Conservation (phyloP, 1,140 invertebrate genomes). For the Drosophila aff. region DNA sequence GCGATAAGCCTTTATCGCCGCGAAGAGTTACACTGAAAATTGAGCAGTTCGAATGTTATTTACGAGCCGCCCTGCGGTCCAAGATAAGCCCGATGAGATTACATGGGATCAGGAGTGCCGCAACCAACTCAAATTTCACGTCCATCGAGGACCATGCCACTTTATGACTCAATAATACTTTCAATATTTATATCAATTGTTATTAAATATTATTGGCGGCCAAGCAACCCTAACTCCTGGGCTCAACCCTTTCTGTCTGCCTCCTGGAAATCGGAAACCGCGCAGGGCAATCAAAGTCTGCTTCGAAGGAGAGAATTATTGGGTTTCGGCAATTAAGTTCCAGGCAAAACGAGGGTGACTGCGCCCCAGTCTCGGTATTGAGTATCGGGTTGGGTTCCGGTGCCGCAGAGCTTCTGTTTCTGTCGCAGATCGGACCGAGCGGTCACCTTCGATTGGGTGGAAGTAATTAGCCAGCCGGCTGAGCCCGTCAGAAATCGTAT, state of each 20-base stretch:
- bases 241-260: constrained; percentile 38
- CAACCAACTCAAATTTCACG: constrained; percentile 28
- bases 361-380: constrained; percentile 35
- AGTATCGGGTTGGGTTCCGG: constrained; percentile 63
- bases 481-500: constrained; percentile 62
- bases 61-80: constrained; percentile 30
- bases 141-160: constrained; percentile 16
- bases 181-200: constrained; percentile 81
- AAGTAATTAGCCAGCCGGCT: constrained; percentile 61
- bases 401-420: constrained; percentile 25
- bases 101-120: constrained; percentile 31
- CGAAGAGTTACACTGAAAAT: constrained; percentile 29
- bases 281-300: constrained; percentile 62
- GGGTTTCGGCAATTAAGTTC: constrained; percentile 64
- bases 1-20: constrained; percentile 45
- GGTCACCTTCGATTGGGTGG: constrained; percentile 49
- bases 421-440: constrained; percentile 27
- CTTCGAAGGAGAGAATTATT: constrained; percentile 61
- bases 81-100: constrained; percentile 48
- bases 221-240: constrained; percentile 41
- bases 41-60: constrained; percentile 52
- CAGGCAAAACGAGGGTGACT: constrained; percentile 21
- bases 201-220: constrained; percentile 71
- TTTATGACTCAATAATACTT: constrained; percentile 77
- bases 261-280: constrained; percentile 65